Evolutionary conservation across 2,797 vertebrate species (phyloP).

Genomic region (Alosa sapidissima): DNA sequence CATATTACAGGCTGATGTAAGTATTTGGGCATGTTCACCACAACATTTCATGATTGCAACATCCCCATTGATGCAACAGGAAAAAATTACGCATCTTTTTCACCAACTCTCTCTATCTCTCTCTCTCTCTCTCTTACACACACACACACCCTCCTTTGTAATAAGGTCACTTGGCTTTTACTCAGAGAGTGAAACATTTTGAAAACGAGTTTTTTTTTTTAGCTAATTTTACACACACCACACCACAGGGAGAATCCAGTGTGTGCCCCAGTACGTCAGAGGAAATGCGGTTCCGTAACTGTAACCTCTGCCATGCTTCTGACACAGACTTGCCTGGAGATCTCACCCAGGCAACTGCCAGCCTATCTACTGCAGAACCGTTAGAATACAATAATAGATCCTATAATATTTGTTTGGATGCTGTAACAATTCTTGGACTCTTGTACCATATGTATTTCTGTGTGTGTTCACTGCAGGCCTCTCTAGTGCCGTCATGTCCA

Average conservation of each 20-base stretch:
- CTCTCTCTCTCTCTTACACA: conserved; percentile 28
- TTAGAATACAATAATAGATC: too few relatives aligned
- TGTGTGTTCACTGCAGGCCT: too few relatives aligned
- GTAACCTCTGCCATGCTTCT: not conserved
- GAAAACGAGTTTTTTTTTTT: not conserved
- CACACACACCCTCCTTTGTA: conserved; percentile 57
- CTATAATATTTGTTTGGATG: too few relatives aligned
- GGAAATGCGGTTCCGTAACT: not conserved
- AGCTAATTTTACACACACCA: not conserved
- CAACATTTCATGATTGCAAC: not conserved
- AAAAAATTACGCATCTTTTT: not conserved
- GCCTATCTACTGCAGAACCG: too few relatives aligned
- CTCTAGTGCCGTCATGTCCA: too few relatives aligned
- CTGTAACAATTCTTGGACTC: too few relatives aligned
- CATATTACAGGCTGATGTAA: not conserved
- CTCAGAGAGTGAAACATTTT: not conserved
- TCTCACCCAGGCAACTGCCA: too few relatives aligned
- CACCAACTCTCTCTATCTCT: not conserved
- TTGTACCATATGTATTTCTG: too few relatives aligned
- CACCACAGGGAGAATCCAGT: not conserved
- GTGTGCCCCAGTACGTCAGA: not conserved
- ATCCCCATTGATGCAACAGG: not conserved
- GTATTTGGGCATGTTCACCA: too few relatives aligned
- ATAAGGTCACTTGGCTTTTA: not conserved
- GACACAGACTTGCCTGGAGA: not conserved